Percentiles rank a stretch among this genome's conserved stretches.
These are phyloP conservation scores for Lagopus leucura DNA, from an alignment of 2,113 vertebrate species.

Conservation along the genomic window DNA sequence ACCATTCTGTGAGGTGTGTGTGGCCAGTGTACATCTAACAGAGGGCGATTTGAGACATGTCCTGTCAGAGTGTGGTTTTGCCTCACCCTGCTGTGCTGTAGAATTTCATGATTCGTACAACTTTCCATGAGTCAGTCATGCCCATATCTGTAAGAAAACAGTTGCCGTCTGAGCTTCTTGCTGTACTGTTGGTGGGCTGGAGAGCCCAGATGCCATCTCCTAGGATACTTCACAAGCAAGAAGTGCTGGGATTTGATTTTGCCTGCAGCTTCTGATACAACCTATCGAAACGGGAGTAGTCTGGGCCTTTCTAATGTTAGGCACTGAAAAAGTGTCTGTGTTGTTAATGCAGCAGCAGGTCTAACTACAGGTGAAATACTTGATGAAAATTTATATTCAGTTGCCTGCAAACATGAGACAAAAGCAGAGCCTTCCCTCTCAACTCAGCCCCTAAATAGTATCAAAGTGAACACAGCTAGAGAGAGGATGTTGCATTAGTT, in stretches of 20 bases:
- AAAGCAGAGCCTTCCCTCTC: background rate
- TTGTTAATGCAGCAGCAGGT: background rate
- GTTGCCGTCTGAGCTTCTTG: background rate
- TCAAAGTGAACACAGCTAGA: background rate
- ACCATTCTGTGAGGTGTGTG: background rate
- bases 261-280: background rate
- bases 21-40: background rate
- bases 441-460: background rate
- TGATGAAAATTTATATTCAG: background rate
- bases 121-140: background rate
- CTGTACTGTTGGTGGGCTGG: background rate
- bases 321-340: background rate
- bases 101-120: background rate
- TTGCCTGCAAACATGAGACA: accelerated
- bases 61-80: background rate
- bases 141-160: accelerated
- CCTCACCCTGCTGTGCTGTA: background rate
- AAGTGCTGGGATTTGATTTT: background rate
- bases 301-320: background rate
- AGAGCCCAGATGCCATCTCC: background rate
- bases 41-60: background rate
- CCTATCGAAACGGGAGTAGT: accelerated
- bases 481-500: background rate
- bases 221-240: background rate
- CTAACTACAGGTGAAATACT: background rate